A percentile compares a stretch with the other conserved stretches of the same genome.
Conservation (phyloP, 2,113 vertebrate species). For the Parus major region DNA sequence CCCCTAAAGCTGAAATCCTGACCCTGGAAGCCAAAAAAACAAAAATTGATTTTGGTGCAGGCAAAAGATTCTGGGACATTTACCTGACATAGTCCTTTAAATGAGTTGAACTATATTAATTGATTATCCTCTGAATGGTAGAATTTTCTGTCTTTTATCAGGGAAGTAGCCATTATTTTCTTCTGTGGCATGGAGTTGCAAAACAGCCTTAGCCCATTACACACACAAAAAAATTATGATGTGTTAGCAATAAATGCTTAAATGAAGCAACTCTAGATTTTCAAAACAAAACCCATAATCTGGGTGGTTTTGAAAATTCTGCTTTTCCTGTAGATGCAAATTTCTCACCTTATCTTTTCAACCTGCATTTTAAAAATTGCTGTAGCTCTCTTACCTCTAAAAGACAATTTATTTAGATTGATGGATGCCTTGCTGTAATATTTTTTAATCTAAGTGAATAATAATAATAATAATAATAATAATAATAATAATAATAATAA, state of each 20-base stretch:
- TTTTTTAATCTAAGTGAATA: background rate
- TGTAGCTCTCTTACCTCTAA: background rate
- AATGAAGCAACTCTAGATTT: constrained; percentile 9
- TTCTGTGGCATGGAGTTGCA: background rate
- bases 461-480: background rate
- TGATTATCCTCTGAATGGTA: background rate
- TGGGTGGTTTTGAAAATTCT: background rate
- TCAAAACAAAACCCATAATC: background rate
- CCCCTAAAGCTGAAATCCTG: background rate
- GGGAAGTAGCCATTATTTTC: background rate
- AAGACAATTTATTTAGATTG: background rate
- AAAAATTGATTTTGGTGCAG: background rate
- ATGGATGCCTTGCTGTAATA: background rate
- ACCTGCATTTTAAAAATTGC: background rate
- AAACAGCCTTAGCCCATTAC: background rate
- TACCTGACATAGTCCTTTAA: background rate
- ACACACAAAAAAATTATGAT: background rate
- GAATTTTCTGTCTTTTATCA: background rate
- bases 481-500: background rate
- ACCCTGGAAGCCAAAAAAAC: background rate
- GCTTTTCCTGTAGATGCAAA: background rate
- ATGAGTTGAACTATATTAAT: background rate
- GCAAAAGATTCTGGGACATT: background rate
- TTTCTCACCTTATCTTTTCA: background rate
- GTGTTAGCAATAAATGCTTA: background rate